A percentile compares a stretch with the other conserved stretches of the same genome.
phyloP scores from a whole-genome alignment of 2,888 invertebrate genomes.

The Carterocephalus palaemon region DNA sequence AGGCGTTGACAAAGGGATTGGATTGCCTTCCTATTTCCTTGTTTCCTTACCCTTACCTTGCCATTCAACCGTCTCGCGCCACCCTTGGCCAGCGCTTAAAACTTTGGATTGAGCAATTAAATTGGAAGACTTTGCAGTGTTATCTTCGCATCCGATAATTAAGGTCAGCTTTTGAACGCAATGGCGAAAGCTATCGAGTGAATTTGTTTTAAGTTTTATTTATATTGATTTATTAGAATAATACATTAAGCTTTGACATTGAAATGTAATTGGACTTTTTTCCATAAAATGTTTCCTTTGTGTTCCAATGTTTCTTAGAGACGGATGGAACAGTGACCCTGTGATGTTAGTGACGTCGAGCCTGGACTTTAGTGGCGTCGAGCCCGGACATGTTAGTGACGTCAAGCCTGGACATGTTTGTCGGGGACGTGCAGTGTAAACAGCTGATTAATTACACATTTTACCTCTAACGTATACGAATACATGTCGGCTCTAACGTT shows the following conservation, averaged over 20 bases:
- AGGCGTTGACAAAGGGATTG: constrained; percentile 11
- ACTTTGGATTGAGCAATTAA: constrained; percentile 22
- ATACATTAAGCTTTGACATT: neutral
- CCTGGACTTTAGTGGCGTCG: no score
- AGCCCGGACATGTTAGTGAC: no score
- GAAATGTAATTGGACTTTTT: no score
- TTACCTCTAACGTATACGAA: no score
- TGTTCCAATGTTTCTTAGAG: no score
- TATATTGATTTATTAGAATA: neutral
- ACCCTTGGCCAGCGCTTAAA: constrained; percentile 19
- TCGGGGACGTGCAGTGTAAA: no score
- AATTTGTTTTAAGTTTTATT: constrained; percentile 3
- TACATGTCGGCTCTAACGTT: no score
- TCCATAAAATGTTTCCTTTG: no score
- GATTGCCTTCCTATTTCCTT: neutral
- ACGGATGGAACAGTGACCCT: no score
- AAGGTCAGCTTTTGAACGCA: constrained; percentile 13
- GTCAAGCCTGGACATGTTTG: no score
- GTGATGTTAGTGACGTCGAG: no score
- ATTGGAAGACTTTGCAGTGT: constrained; percentile 18
- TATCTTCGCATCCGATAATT: constrained; percentile 18
- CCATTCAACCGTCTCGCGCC: constrained; percentile 9
- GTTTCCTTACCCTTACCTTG: constrained; percentile 1
- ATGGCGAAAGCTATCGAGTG: constrained; percentile 12
- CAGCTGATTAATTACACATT: no score